A percentile compares a stretch with the other conserved stretches of the same genome.
Conservation (phyloP, 2,888 invertebrate species). For the Meiosimyza decipiens region DNA sequence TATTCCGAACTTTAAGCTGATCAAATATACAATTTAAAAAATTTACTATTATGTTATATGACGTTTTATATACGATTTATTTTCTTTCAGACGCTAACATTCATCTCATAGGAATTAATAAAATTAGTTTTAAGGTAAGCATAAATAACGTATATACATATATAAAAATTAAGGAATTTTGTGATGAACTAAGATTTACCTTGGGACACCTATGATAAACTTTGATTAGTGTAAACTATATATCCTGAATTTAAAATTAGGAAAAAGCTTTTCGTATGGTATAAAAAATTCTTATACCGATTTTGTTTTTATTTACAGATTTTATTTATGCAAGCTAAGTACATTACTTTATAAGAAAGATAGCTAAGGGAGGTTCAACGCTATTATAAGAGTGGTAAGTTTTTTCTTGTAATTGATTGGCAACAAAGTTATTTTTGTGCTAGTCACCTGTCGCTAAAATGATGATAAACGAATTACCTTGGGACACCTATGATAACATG, state of each 20-base stretch:
- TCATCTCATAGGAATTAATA: slow-evolving; percentile 1
- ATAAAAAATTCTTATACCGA: not conserved
- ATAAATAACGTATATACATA: not conserved
- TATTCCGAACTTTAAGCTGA: slow-evolving; percentile 38
- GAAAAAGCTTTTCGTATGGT: not conserved
- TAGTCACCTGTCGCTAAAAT: slow-evolving; percentile 12
- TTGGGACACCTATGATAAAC: slow-evolving; percentile 62
- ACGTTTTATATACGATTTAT: slow-evolving; percentile 6
- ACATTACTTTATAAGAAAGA: slow-evolving; percentile 13
- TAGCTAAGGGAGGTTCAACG: not conserved
- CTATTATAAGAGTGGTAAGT: not conserved
- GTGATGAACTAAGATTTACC: slow-evolving; percentile 57
- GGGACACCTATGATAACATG: slow-evolving; percentile 60
- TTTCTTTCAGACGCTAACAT: not conserved
- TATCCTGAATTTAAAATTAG: slow-evolving; percentile 38
- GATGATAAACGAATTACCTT: slow-evolving; percentile 58
- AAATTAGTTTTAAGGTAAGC: slow-evolving; percentile 21
- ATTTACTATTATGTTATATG: not conserved
- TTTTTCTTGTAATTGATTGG: not conserved
- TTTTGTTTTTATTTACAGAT: slow-evolving; percentile 23
- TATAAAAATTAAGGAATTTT: not conserved
- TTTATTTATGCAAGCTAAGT: slow-evolving; percentile 12
- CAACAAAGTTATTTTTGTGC: no score
- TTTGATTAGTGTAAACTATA: slow-evolving; percentile 54
- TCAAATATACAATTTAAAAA: not conserved